Base-by-base conservation (phyloP, 2,888 invertebrate species). In the Nomada goodeniana region DNA sequence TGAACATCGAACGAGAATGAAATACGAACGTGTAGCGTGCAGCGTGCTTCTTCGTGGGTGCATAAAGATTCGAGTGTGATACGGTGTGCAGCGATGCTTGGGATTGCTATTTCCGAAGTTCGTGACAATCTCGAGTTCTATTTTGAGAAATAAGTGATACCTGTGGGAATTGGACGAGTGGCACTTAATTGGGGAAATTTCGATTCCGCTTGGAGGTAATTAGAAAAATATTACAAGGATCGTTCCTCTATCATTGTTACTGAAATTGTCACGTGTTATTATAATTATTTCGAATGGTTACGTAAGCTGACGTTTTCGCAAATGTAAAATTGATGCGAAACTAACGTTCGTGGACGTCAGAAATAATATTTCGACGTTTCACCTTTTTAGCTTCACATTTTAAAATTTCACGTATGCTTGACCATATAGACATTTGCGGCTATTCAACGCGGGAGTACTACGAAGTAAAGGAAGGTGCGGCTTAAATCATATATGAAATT, bases 381-480 rank as follows among this genome's bases (percentile, higher is more conserved):
- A 57, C 36, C 18, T 13, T 36, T 68, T 44, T 42, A 9, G n/a
- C 44, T 57, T 44, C 26, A 4, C 11, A 15, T 53, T 44, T 13
- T 26, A 1, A 42, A 53, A 36, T 23, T 53, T 64, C 52, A 15
- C 15, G 29, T 18, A 20, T 63, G 42, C 29, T 68, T 23, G 63
- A 29, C n/a, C 26, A 9, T 53, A 42, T 1, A 61, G 23, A 53
- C 7, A 13, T 52, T 52, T 52, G 71, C 11, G 52, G 73, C 23
- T 57, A 53, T 73, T 67, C 61, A 13, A 67, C n/a, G 18, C 52
- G 59, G 15, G 42, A 23, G 3, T 68, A 72, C 11, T 26, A 59
- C 52, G 64, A 72, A 59, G 68, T 65, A 75, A 80, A 80, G 65
- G 36, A 53, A 68, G 71, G 80, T 44, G 80, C 59, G 71, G 47